Evolutionary conservation across 2,888 invertebrate genomes (phyloP), one percentile per base, ranked within the genome.

Genomic region (Lordiphosa fenestrarum): DNA sequence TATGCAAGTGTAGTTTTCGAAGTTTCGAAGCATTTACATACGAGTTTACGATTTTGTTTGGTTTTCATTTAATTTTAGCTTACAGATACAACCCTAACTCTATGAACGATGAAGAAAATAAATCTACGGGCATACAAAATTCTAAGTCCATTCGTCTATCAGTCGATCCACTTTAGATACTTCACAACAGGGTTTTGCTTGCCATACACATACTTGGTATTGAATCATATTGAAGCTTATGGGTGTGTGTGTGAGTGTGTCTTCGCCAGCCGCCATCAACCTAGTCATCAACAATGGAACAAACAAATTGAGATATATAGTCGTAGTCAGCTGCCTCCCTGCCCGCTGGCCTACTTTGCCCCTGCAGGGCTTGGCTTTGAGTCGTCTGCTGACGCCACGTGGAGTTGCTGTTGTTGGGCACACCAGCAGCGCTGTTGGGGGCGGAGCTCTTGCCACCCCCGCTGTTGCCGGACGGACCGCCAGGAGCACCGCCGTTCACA

Each of bases 201-300:
- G 65, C 44, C 53, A 62, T 59, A 56, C 61, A 52, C 61, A 52
- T 61, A 52, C 51, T 66, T 63, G 50, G 47, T 53, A 51, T 57
- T 69, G 58, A 72, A 71, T 71, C 47, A 63, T 65, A 52, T 75
- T 72, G 55, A 61, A 64, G 66, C 47, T 67, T 65, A 68, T 67
- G 54, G 57, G 57, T 64, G 58, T 66, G 62, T 58, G 38, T 56
- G 23, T 58, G 48, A 52, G 33, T 58, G 51, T 50, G 50, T 52
- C 49, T 30, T 59, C 48, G 63, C 69, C 56, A 66, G 69, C 59
- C 54, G 62, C 63, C 53, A 60, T 69, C 51, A 58, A 56, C 73
- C 70, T 86, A 87, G 69, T 89, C 88, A 85, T 88, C 88, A 81
- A 88, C 88, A 82, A 88, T 89, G 76, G 88, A 89, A 83, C 88